Evolutionary conservation across 2,797 vertebrate species (phyloP).

Genomic region (Margarornis squamiger): DNA sequence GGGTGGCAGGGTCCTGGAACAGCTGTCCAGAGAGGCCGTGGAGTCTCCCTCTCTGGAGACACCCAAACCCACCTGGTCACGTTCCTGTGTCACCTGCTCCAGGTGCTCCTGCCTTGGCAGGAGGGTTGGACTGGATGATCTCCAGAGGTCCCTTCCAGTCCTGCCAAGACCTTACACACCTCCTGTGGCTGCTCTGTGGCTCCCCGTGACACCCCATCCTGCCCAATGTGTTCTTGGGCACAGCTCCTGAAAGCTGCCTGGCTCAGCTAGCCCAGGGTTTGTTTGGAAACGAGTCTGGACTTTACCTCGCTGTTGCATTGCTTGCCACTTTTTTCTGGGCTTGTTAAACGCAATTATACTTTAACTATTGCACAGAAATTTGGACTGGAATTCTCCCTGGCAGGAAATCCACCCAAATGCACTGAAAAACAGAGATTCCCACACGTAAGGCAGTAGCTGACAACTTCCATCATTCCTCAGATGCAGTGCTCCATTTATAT

Average conservation of each 20-base stretch:
- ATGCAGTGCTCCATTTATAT: not conserved
- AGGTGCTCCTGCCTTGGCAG: not conserved
- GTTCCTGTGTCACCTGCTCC: no score
- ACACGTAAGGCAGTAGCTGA: not conserved
- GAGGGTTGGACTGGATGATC: no score
- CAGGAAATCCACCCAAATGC: not conserved
- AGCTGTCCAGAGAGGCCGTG: not conserved
- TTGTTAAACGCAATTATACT: not conserved
- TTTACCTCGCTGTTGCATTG: not conserved
- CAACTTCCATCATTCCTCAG: not conserved
- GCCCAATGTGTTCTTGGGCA: rapidly evolving
- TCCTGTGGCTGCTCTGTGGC: rapidly evolving
- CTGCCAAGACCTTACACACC: not conserved
- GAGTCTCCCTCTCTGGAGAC: not conserved
- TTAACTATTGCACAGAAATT: not conserved
- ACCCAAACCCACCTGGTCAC: rapidly evolving
- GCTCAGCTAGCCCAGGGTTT: not conserved
- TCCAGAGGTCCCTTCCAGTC: not conserved
- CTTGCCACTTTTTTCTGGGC: not conserved
- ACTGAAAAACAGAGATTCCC: not conserved
- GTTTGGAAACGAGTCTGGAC: not conserved
- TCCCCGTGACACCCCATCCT: not conserved
- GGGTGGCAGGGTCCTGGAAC: not conserved
- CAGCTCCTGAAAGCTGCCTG: not conserved
- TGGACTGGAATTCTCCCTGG: not conserved